A percentile compares a stretch with the other conserved stretches of the same genome.
Evolutionary conservation across 2,113 vertebrate species (phyloP).

Genomic region (Centropristis striata): DNA sequence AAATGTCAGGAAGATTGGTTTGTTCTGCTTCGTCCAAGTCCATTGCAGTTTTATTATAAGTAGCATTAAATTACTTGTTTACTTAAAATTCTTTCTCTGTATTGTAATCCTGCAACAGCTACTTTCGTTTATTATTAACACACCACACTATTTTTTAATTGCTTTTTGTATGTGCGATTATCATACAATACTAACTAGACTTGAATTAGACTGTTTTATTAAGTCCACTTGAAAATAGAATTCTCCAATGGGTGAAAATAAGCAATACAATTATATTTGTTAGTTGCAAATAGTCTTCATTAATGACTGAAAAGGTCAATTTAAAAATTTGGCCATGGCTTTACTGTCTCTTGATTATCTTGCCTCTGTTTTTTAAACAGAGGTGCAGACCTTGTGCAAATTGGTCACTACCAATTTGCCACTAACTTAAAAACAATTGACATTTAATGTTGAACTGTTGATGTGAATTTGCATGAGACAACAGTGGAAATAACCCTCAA

Average conservation of each 20-base stretch:
- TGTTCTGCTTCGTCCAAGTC: not conserved
- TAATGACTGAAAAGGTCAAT: not conserved
- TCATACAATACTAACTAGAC: not conserved
- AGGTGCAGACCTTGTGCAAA: too few relatives aligned
- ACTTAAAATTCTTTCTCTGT: not conserved
- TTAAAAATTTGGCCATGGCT: not conserved
- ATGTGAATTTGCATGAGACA: not conserved
- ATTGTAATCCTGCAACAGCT: not conserved
- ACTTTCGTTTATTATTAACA: not conserved
- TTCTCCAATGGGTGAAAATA: not conserved
- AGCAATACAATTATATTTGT: not conserved
- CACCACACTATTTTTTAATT: too few relatives aligned
- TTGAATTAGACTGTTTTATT: not conserved
- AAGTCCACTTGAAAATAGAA: not conserved
- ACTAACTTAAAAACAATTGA: not conserved
- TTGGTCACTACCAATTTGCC: conserved; percentile 5
- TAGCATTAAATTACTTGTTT: not conserved
- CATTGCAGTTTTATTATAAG: not conserved
- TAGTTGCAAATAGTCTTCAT: not conserved
- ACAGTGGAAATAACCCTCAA: not conserved
- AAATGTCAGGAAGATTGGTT: not conserved
- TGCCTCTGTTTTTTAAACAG: not conserved
- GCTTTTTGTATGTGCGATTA: not conserved
- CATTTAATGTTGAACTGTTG: not conserved
- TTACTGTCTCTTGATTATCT: conserved; percentile 3